phyloP scores from a whole-genome alignment of 2,797 vertebrate genomes.

The Gobionotothen gibberifrons region DNA sequence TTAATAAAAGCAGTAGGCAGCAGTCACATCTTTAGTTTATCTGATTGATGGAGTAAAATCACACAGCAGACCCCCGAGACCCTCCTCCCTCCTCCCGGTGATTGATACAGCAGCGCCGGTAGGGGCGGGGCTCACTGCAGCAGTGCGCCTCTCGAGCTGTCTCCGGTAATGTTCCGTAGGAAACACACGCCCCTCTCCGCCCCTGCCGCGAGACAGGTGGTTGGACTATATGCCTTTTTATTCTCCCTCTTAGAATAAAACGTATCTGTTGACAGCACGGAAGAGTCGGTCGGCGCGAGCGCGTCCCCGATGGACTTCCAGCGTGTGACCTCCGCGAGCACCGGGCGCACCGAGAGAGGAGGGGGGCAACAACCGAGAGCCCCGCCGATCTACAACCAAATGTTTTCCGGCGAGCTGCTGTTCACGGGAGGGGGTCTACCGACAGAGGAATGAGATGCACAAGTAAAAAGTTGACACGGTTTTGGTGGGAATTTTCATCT shows the following conservation, averaged over 20 bases:
- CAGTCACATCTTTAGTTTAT: neutral
- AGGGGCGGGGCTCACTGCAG: slow-evolving; percentile 85
- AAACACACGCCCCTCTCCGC: slow-evolving; percentile 79
- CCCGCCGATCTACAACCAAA: slow-evolving; percentile 68
- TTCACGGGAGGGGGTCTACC: slow-evolving; percentile 53
- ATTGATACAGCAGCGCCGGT: slow-evolving; percentile 72
- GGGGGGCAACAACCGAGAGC: slow-evolving; percentile 67
- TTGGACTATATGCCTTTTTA: slow-evolving; percentile 70
- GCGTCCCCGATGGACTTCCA: slow-evolving; percentile 83
- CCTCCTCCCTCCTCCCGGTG: slow-evolving; percentile 15
- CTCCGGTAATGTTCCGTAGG: slow-evolving; percentile 79
- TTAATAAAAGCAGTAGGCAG: neutral
- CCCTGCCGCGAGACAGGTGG: slow-evolving; percentile 84
- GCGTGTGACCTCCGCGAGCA: slow-evolving; percentile 76
- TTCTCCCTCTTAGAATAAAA: slow-evolving; percentile 58
- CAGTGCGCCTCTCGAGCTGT: slow-evolving; percentile 75
- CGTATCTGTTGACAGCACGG: slow-evolving; percentile 62
- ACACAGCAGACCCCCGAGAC: slow-evolving; percentile 49
- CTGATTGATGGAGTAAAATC: slow-evolving; percentile 61
- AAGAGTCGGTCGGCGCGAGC: slow-evolving; percentile 69
- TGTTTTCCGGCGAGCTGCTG: slow-evolving; percentile 64
- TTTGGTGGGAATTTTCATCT: slow-evolving; percentile 60
- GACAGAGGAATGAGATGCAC: slow-evolving; percentile 67
- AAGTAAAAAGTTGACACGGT: slow-evolving; percentile 65
- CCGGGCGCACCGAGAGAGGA: slow-evolving; percentile 73